phyloP scores from a whole-genome alignment of 2,113 vertebrate genomes.

The Hiodon tergisus region DNA sequence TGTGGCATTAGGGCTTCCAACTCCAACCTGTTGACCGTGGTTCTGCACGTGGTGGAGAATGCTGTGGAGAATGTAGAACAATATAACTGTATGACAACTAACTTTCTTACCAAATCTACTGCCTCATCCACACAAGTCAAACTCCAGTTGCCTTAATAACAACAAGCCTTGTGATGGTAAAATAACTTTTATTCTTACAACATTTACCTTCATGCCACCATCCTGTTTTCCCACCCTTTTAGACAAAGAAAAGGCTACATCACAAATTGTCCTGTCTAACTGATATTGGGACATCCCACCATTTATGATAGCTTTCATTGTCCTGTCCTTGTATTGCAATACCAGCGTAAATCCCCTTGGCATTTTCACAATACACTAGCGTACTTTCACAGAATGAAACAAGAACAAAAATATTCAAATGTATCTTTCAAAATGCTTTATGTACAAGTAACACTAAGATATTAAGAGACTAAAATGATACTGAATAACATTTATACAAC shows the following conservation, averaged over 20 bases:
- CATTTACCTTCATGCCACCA: conserved; percentile 60
- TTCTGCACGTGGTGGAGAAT: neutral
- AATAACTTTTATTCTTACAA: conserved; percentile 58
- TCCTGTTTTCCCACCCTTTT: conserved; percentile 35
- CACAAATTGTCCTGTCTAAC: conserved; percentile 41
- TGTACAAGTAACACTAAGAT: conserved; percentile 70
- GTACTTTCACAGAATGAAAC: conserved; percentile 44
- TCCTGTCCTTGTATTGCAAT: neutral
- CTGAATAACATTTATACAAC: conserved; percentile 66
- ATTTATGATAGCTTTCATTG: neutral
- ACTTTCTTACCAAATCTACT: neutral
- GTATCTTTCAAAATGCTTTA: conserved; percentile 58
- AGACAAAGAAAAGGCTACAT: conserved; percentile 40
- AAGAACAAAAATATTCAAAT: conserved; percentile 43
- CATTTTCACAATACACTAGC: conserved; percentile 41
- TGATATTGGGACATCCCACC: conserved; percentile 15
- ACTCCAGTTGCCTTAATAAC: neutral
- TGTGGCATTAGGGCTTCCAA: neutral
- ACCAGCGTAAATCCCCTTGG: neutral
- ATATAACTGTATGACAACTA: neutral
- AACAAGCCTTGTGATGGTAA: conserved; percentile 43
- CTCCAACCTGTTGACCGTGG: neutral
- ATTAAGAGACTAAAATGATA: conserved; percentile 61
- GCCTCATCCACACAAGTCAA: neutral
- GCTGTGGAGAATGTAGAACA: neutral